phyloP scores from a whole-genome alignment of 92 coral and sea anemone genomes.

The Siderastrea siderea region DNA sequence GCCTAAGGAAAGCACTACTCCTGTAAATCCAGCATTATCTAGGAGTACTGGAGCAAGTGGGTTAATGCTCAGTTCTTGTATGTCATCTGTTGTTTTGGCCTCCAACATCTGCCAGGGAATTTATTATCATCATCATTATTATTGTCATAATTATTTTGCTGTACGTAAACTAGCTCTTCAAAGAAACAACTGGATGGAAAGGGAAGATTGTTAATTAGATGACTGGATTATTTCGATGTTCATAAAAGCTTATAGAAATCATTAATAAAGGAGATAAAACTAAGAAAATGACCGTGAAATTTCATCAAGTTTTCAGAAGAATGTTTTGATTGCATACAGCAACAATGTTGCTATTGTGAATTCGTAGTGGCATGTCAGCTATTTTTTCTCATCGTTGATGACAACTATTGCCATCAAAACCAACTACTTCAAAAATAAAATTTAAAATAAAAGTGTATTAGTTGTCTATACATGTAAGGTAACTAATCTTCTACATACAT shows the following conservation, averaged over 20 bases:
- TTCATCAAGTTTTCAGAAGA: too few relatives aligned
- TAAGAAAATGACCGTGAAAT: too few relatives aligned
- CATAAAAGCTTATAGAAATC: too few relatives aligned
- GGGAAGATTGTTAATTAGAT: too few relatives aligned
- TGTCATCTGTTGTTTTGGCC: slow-evolving; percentile 17
- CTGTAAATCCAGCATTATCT: slow-evolving; percentile 50
- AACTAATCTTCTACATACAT: not conserved
- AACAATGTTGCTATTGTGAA: too few relatives aligned
- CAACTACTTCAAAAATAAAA: not conserved
- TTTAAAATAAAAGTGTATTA: not conserved
- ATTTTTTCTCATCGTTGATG: not conserved
- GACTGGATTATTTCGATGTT: too few relatives aligned
- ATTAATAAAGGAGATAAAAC: too few relatives aligned
- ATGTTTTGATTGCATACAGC: too few relatives aligned
- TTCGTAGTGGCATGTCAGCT: too few relatives aligned
- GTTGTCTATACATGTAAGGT: not conserved
- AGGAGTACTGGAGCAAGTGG: slow-evolving; percentile 32
- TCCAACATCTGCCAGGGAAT: slow-evolving; percentile 21
- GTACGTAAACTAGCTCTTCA: too few relatives aligned
- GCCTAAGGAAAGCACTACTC: not conserved
- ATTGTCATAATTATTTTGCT: not conserved
- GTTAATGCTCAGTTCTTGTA: slow-evolving; percentile 1
- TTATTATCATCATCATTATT: not conserved
- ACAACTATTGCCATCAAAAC: not conserved
- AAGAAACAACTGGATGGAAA: too few relatives aligned